Evolutionary conservation across 2,888 invertebrate species (phyloP).

Genomic region (Fragum sueziense): DNA sequence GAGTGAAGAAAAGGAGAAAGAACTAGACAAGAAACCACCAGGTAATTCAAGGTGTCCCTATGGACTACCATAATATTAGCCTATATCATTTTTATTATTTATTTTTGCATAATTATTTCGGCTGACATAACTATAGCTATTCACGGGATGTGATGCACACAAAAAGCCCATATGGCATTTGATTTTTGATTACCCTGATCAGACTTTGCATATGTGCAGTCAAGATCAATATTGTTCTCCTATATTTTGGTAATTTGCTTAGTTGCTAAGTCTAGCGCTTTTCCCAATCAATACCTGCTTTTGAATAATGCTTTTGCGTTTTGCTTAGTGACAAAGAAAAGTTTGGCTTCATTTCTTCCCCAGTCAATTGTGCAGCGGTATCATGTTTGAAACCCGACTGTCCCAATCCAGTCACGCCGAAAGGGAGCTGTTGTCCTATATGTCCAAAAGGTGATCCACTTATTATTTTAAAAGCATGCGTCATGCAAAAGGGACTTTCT

Average conservation of each 20-base stretch:
- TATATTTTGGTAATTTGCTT: too few relatives aligned
- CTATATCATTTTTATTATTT: too few relatives aligned
- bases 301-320: background rate
- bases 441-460: background rate
- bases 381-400: conserved; percentile 4
- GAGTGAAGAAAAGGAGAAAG: too few relatives aligned
- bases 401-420: background rate
- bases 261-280: background rate
- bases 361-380: conserved; percentile 5
- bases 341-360: background rate
- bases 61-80: too few relatives aligned
- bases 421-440: background rate
- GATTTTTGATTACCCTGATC: background rate
- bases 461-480: too few relatives aligned
- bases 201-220: background rate
- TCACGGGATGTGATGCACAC: background rate
- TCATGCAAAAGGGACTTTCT: too few relatives aligned
- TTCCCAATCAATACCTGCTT: background rate
- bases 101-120: too few relatives aligned
- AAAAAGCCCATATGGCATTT: background rate
- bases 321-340: background rate
- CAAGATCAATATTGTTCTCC: too few relatives aligned
- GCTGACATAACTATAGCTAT: too few relatives aligned
- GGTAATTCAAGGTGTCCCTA: too few relatives aligned
- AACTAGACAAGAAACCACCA: too few relatives aligned